Conservation (phyloP, 2,797 vertebrate genomes). For the Lophius americanus region DNA sequence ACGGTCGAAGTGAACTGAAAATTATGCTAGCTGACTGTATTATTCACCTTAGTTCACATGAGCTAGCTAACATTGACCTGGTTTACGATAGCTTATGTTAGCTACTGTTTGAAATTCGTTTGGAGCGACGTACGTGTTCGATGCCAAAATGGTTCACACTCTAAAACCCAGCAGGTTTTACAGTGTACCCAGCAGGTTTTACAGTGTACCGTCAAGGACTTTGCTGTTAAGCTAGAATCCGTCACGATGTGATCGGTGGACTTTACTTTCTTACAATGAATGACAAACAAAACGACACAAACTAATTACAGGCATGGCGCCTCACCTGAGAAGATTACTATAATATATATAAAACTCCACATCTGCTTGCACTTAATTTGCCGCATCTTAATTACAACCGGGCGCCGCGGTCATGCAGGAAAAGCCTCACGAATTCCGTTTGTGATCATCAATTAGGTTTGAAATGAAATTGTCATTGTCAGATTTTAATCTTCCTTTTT, state of each 20-base stretch:
- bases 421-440: conserved; percentile 54
- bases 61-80: no score
- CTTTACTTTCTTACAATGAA: conserved; percentile 16
- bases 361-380: conserved; percentile 33
- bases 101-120: no score
- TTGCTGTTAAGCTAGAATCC: conserved; percentile 6
- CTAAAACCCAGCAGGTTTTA: no score
- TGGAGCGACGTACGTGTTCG: no score
- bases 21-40: no score
- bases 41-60: no score
- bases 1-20: no score
- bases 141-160: no score
- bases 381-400: conserved; percentile 48
- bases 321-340: conserved; percentile 18
- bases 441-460: conserved; percentile 61
- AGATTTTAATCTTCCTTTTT: conserved; percentile 53
- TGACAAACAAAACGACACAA: conserved; percentile 1
- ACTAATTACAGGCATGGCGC: neutral
- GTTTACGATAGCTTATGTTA: no score
- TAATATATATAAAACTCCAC: conserved; percentile 12
- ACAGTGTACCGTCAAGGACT: conserved; percentile 1
- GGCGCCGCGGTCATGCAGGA: conserved; percentile 2
- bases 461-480: conserved; percentile 62
- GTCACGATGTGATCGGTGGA: conserved; percentile 9
- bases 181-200: no score